A percentile compares a stretch with the other conserved stretches of the same genome.
These are phyloP conservation scores for Trichonephila clavata DNA, from an alignment of 1,140 invertebrate species.

Conservation along the genomic window DNA sequence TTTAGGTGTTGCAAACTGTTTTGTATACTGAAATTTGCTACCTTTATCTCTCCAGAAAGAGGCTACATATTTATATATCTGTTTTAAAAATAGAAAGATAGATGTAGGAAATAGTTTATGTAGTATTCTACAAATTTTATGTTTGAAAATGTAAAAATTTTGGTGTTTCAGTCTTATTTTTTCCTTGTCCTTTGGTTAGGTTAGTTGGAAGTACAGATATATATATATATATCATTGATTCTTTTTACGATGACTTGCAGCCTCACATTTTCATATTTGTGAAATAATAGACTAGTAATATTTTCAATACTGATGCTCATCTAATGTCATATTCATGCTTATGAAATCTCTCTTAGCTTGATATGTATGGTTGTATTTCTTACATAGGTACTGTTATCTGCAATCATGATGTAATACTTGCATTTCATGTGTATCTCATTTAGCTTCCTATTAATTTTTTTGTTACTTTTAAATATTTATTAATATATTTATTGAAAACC, in stretches of 20 bases:
- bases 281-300: not conserved
- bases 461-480: not conserved
- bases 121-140: not conserved
- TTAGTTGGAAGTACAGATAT: no score
- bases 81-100: not conserved
- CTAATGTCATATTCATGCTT: not conserved
- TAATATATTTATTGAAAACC: not conserved
- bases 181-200: not conserved
- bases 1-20: not conserved
- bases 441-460: not conserved
- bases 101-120: not conserved
- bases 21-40: slow-evolving; percentile 14
- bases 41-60: not conserved
- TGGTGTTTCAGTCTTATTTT: not conserved
- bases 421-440: not conserved
- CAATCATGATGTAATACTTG: not conserved
- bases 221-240: no score
- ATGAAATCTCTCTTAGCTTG: not conserved
- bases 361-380: not conserved
- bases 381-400: not conserved
- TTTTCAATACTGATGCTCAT: not conserved
- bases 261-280: not conserved
- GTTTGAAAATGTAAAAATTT: not conserved
- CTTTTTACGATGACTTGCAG: not conserved
- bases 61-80: not conserved